Percentiles rank a stretch among this genome's conserved stretches.
Conservation (phyloP, 2,113 vertebrate species). For the Emydura subglobosa region DNA sequence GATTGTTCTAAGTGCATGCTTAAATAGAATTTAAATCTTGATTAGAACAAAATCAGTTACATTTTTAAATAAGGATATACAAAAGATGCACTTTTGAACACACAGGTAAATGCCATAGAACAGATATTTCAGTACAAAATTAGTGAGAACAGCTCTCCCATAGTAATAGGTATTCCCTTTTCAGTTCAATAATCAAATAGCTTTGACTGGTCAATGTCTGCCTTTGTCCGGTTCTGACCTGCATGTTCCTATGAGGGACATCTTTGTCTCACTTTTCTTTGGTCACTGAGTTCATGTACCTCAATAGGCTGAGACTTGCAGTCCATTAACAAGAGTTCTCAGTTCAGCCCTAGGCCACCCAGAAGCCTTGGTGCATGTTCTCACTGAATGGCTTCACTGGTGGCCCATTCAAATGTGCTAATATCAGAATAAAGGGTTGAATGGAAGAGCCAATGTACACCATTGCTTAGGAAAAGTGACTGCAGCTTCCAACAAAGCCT, state of each 20-base stretch:
- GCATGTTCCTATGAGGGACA: slow-evolving; percentile 74
- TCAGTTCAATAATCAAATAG: slow-evolving; percentile 69
- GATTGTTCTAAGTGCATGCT: fast-evolving
- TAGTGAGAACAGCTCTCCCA: background rate
- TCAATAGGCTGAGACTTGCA: slow-evolving; percentile 81
- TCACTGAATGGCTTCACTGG: slow-evolving; percentile 85
- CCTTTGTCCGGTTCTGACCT: slow-evolving; percentile 82
- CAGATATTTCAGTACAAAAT: slow-evolving; percentile 5
- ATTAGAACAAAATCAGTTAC: background rate
- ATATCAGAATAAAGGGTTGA: slow-evolving; percentile 76
- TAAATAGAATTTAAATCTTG: background rate
- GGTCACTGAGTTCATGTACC: slow-evolving; percentile 87
- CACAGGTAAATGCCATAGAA: slow-evolving; percentile 17
- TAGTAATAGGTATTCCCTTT: slow-evolving; percentile 28
- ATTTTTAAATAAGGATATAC: fast-evolving
- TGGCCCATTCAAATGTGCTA: slow-evolving; percentile 86
- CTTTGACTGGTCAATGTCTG: slow-evolving; percentile 71
- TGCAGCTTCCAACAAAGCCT: slow-evolving; percentile 79
- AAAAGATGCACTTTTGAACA: fast-evolving
- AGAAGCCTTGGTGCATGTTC: slow-evolving; percentile 80
- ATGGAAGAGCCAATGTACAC: slow-evolving; percentile 81
- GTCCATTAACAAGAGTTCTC: slow-evolving; percentile 84
- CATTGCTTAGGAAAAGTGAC: slow-evolving; percentile 84
- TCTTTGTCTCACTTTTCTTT: slow-evolving; percentile 88
- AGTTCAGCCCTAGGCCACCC: slow-evolving; percentile 80